Percentiles rank a stretch among this genome's conserved stretches.
These are phyloP conservation scores for Lagopus muta DNA, from an alignment of 2,113 vertebrate genomes.

Conservation along the genomic window DNA sequence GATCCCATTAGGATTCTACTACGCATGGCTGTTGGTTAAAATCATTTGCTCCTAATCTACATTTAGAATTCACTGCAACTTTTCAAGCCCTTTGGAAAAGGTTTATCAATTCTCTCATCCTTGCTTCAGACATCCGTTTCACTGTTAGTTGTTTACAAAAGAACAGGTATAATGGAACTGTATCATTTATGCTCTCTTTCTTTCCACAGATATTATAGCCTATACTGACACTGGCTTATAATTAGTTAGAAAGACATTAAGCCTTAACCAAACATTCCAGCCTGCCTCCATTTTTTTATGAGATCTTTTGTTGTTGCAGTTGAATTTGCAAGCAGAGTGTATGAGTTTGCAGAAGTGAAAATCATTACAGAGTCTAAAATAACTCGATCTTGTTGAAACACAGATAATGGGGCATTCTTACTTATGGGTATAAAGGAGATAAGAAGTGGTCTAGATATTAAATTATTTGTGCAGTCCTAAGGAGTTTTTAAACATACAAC, in stretches of 20 bases:
- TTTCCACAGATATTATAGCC: conserved; percentile 31
- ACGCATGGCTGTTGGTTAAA: conserved; percentile 81
- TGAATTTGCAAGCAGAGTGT: conserved; percentile 25
- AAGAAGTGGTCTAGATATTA: neutral
- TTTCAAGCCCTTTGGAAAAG: conserved; percentile 69
- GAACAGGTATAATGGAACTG: neutral
- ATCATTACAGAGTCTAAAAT: conserved; percentile 44
- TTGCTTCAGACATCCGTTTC: conserved; percentile 41
- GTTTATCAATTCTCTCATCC: conserved; percentile 70
- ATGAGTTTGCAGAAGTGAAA: conserved; percentile 30
- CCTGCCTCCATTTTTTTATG: conserved; percentile 50
- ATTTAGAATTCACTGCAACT: conserved; percentile 78
- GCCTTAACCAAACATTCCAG: conserved; percentile 39
- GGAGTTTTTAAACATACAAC: conserved; percentile 23
- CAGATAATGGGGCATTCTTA: conserved; percentile 13
- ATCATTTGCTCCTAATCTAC: conserved; percentile 77
- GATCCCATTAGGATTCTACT: conserved; percentile 79
- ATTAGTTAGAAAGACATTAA: conserved; percentile 63
- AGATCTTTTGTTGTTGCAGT: conserved; percentile 28
- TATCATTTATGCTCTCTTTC: conserved; percentile 38
- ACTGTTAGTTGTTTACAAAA: conserved; percentile 40
- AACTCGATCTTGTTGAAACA: conserved; percentile 6
- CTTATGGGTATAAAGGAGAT: neutral
- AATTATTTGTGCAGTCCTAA: conserved; percentile 22
- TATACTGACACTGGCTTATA: conserved; percentile 28